Evolutionary conservation across 2,113 vertebrate genomes (phyloP), one percentile per base, ranked within the genome.

Genomic region (Brienomyrus brachyistius): DNA sequence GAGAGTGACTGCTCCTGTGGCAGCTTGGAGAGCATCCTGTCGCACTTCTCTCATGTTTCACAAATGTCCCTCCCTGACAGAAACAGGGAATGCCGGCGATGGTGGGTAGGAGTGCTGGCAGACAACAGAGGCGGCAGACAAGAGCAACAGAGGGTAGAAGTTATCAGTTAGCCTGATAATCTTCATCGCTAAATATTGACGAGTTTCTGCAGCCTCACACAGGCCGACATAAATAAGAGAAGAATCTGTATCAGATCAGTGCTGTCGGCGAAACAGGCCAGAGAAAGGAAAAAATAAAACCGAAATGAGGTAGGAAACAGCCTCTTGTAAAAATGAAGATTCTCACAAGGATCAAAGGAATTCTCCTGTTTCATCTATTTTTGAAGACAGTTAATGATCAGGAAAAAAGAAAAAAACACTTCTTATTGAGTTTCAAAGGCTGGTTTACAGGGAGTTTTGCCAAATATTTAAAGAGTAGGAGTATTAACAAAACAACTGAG

Each of bases 321-420:
- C 3, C 52, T n/a, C 40, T 59, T 56, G 50, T 59, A 31, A 80
- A 80, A 74, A 77, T 50, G n/a, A 80, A 52, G 50, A 89, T 56
- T 89, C 70, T 82, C n/a, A 3, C 50, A 40, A 23, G 51, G 47
- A 80, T 89, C 88, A 89, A 89, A 89, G 88, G 17, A 31, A 89
- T 45, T 89, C 50, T 89, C 52, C 50, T 15, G 48, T 48, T 82
- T 82, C 27, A 54, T 40, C 70, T 45, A 31, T 89, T 82, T 82
- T 56, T 43, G 31, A 89, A 82, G 48, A n/a, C 70, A 35, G 77
- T 89, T 82, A 77, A 89, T 54, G 19, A 45, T 51, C 62, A 21
- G 17, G 51, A 82, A 51, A 89, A 89, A 89, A 87, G 51, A 21
- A 87, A 87, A 43, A 87, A 43, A 84, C 82, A 56, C 11, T 52